Percentiles rank a stretch among this genome's conserved stretches.
Conservation (phyloP, 2,797 vertebrate genomes). For the Molossus alvarezi region DNA sequence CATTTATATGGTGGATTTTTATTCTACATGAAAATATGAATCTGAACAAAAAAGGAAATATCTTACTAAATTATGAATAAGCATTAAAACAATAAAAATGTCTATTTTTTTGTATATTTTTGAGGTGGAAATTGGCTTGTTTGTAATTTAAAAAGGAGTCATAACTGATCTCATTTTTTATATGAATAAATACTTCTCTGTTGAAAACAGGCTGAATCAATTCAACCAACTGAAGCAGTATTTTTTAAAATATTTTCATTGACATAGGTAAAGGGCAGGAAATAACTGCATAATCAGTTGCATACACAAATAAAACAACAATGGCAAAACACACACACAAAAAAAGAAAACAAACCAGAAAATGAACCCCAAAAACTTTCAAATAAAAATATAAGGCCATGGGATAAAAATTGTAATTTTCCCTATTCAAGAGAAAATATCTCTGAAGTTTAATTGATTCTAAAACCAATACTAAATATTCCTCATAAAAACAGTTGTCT, state of each 20-base stretch:
- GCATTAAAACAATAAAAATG: not conserved
- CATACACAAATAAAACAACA: slow-evolving; percentile 22
- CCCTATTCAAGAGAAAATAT: too few relatives aligned
- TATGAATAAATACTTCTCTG: slow-evolving; percentile 37
- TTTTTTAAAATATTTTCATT: slow-evolving; percentile 21
- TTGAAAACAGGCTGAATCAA: slow-evolving; percentile 5
- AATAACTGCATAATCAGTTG: not conserved
- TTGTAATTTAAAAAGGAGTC: slow-evolving; percentile 35
- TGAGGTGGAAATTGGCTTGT: slow-evolving; percentile 11
- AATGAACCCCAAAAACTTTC: too few relatives aligned
- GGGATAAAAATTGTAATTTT: too few relatives aligned
- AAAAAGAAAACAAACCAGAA: too few relatives aligned
- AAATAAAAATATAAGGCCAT: too few relatives aligned
- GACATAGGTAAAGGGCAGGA: not conserved
- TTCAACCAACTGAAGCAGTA: slow-evolving; percentile 8
- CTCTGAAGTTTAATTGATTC: not conserved
- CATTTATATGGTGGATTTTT: not conserved
- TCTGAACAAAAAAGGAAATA: not conserved
- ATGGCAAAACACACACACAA: not conserved
- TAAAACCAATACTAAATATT: not conserved
- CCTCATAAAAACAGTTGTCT: not conserved
- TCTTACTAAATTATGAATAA: not conserved
- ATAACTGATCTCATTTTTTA: not conserved
- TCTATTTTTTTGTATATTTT: slow-evolving; percentile 15
- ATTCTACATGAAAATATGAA: slow-evolving; percentile 26